These are phyloP conservation scores for Heliconius aoede DNA, from an alignment of 2,888 invertebrate species.

Conservation along the genomic window DNA sequence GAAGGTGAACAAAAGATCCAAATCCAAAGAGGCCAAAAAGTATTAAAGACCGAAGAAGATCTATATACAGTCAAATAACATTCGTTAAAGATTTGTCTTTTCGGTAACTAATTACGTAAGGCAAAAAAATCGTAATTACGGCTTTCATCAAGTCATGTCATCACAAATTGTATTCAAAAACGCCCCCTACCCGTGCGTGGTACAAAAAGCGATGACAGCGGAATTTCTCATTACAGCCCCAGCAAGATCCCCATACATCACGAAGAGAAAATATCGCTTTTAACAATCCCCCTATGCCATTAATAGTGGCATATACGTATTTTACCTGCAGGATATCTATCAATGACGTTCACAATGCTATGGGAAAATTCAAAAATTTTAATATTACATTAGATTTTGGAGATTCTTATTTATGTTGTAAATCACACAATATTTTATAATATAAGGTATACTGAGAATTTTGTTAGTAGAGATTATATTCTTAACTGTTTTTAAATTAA, in stretches of 20 bases:
- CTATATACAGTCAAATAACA: not conserved
- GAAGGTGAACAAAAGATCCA: not conserved
- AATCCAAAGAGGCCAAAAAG: not conserved
- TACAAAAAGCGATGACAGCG: constrained; percentile 78
- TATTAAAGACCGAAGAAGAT: not conserved
- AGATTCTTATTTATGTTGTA: not conserved
- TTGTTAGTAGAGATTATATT: no score
- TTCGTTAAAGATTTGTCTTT: not conserved
- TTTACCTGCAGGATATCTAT: constrained; percentile 48
- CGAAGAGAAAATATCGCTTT: constrained; percentile 79
- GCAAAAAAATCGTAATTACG: constrained; percentile 46
- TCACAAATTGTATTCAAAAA: constrained; percentile 62
- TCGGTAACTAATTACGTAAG: constrained; percentile 1
- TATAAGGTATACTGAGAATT: no score
- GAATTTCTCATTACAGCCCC: constrained; percentile 80
- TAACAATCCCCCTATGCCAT: constrained; percentile 70
- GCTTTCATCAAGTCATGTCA: constrained; percentile 48
- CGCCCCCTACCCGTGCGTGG: constrained; percentile 63
- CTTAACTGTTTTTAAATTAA: no score
- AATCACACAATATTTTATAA: not conserved
- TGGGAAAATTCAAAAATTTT: not conserved
- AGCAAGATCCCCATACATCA: constrained; percentile 78
- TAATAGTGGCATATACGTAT: constrained; percentile 66
- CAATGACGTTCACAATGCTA: constrained; percentile 15
- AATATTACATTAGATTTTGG: not conserved